phyloP scores from a whole-genome alignment of 2,888 invertebrate species.

The Catocala nupta region DNA sequence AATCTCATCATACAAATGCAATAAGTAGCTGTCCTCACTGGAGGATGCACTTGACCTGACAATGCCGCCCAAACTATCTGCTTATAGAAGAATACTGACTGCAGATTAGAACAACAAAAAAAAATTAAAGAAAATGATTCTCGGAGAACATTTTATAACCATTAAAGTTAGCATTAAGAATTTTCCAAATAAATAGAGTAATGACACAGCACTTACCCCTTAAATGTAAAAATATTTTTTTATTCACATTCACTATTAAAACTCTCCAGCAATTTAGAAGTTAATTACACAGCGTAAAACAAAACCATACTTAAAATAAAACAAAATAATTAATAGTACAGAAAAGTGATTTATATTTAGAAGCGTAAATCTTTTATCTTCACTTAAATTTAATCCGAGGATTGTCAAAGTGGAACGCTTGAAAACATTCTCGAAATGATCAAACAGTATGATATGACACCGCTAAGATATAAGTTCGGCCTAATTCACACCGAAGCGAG shows the following conservation, averaged over 20 bases:
- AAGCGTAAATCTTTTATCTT: conserved; percentile 54
- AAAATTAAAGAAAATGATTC: no score
- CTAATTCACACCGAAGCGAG: conserved; percentile 59
- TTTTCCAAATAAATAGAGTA: conserved; percentile 17
- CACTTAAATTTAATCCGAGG: conserved; percentile 60
- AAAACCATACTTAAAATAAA: conserved; percentile 20
- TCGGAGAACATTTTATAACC: no score
- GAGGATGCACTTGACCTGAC: no score
- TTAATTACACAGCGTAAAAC: conserved; percentile 3
- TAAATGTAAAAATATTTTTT: no score
- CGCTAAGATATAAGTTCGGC: conserved; percentile 46
- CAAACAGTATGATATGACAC: conserved; percentile 69
- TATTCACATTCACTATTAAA: not conserved
- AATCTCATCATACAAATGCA: no score
- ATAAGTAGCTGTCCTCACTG: no score
- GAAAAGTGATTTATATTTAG: conserved; percentile 39
- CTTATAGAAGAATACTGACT: no score
- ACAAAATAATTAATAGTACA: conserved; percentile 22
- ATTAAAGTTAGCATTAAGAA: no score
- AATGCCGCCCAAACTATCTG: no score
- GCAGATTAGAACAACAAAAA: no score
- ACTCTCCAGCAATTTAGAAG: not conserved
- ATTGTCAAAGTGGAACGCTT: conserved; percentile 52
- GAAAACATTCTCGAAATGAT: conserved; percentile 60
- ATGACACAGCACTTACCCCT: no score